These are phyloP conservation scores for Danio jaintianensis DNA, from an alignment of 2,797 vertebrate species.

Conservation along the genomic window DNA sequence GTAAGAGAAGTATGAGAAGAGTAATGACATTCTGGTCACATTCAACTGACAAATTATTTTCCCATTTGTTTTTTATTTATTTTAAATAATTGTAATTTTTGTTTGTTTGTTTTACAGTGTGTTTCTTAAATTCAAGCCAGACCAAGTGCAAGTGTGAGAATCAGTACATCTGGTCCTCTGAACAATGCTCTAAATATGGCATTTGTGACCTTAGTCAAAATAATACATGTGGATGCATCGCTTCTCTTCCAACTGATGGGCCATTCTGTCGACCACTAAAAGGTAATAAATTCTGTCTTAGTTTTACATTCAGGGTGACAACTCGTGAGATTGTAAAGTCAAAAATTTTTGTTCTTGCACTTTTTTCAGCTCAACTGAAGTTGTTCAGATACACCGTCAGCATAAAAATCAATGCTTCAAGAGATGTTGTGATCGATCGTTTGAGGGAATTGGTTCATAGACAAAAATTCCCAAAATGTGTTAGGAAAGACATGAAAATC, in stretches of 20 bases:
- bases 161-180: no score
- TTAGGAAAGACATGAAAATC: not conserved
- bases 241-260: no score
- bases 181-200: no score
- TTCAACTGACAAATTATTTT: not conserved
- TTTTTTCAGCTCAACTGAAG: not conserved
- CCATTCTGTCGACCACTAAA: no score
- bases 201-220: no score
- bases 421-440: not conserved
- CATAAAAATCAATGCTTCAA: not conserved
- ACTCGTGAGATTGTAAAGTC: accelerated
- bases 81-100: no score
- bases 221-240: no score
- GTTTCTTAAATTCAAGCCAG: not conserved
- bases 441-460: not conserved
- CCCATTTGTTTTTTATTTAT: not conserved
- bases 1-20: not conserved
- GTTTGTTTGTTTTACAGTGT: not conserved
- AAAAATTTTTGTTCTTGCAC: accelerated
- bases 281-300: no score
- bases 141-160: not conserved
- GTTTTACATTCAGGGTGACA: not conserved
- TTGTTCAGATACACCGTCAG: not conserved
- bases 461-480: not conserved
- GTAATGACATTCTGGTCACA: not conserved